A percentile compares a stretch with the other conserved stretches of the same genome.
These are phyloP conservation scores for Hipposideros larvatus DNA, from an alignment of 2,797 vertebrate genomes.

Conservation along the genomic window DNA sequence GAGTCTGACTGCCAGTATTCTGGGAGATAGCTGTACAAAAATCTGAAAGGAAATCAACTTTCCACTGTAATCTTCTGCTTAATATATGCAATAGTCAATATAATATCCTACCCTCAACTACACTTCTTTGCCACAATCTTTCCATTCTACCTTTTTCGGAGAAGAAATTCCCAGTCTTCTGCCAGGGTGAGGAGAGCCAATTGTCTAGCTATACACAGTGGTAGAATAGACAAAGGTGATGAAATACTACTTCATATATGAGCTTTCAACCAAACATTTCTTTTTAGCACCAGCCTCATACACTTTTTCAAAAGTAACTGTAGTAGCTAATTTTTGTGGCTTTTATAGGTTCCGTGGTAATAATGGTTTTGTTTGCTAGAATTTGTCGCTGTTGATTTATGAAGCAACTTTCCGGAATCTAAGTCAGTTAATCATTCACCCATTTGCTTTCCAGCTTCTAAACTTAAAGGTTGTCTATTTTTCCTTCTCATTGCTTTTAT, in stretches of 20 bases:
- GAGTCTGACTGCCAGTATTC: not conserved
- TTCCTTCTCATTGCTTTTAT: not conserved
- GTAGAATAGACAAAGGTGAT: not conserved
- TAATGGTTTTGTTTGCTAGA: not conserved
- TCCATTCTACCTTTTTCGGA: not conserved
- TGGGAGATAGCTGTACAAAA: not conserved
- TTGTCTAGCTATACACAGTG: not conserved
- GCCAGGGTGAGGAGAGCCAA: not conserved
- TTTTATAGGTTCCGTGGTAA: not conserved
- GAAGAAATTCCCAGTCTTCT: not conserved
- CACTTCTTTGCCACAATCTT: not conserved
- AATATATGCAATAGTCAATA: not conserved
- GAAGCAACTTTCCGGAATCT: not conserved
- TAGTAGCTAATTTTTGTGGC: not conserved
- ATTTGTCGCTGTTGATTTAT: slow-evolving; percentile 11
- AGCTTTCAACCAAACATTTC: not conserved
- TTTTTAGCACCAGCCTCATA: not conserved
- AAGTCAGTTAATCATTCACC: not conserved
- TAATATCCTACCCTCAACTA: not conserved
- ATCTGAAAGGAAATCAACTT: not conserved
- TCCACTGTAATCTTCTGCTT: not conserved
- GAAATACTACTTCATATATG: not conserved
- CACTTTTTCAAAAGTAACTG: not conserved
- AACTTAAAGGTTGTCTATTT: not conserved
- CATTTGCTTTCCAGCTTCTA: not conserved